Base-by-base conservation (phyloP, 2,113 vertebrate genomes). In the Catharus bicknelli region DNA sequence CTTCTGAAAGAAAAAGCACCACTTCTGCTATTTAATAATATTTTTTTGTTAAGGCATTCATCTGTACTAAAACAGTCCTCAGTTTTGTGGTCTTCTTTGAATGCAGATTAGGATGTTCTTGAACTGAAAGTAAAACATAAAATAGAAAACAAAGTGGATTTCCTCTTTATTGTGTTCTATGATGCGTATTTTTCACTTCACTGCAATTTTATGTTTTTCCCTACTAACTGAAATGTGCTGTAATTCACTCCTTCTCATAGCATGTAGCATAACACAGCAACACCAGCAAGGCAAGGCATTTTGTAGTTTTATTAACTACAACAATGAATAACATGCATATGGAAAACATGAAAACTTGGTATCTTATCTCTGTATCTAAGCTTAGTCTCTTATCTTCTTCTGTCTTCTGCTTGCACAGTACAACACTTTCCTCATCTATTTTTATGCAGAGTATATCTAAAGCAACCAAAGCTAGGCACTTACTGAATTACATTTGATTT, bases 1-100 rank as follows among this genome's bases (percentile, higher is more conserved):
- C 15, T 23, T 63, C 9, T 59, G 34, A 42, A 83, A 50, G 30
- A 20, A 50, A 38, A 82, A 59, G 5, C 22, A 51, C 21, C 16
- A 51, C 9, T 77, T 90, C 32, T 88, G 25, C 12, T 53, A 14
- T 5, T 64, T 54, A 55, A 22, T 48, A 13, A 0, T 36, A 15
- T 74, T 83, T 40, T 40, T 90, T 63, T 69, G 10, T 61, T 45
- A n/a, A 91, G 32, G 32, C n/a, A 13, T 73, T 83, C 11, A 36
- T 18, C 27, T 91, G n/a, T 64, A 73, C 54, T 94, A 62, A 83
- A 92, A 67, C 67, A 63, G 83, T 94, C 30, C 36, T 96, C 63
- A 81, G 68, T 94, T 92, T 86, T 61, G 29, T 92, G 88, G 78
- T 94, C 58, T 88, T 92, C 87, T 38, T 96, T 86, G 78, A 94